Base-by-base conservation (phyloP, 2,888 invertebrate species). In the Clepsis dumicolana region DNA sequence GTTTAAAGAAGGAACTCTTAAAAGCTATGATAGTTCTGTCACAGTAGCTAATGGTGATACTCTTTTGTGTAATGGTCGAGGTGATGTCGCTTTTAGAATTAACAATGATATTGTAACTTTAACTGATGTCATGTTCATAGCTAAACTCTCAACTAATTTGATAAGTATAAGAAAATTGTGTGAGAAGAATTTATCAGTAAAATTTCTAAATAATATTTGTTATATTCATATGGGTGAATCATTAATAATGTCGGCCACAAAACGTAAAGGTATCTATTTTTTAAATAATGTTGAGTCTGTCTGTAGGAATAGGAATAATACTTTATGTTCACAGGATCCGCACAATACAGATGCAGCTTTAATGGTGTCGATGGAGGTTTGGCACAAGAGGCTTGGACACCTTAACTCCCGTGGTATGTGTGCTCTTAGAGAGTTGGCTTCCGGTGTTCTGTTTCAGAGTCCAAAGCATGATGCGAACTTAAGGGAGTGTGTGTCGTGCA, bases 11-110 rank as follows among this genome's bases (percentile, higher is more conserved):
- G 48, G 48, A 21, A 48, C 48, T n/a, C 27, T 60, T 14, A 60
- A 44, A 29, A 18, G 44, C 60, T 60, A 10, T 60, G 29, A 29
- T 16, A 16, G 25, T 48, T 27, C 16, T 7, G 27, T 48, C 16
- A 44, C 59, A 8, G 25, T 44, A 59, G 59, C 59, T 8, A 44
- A 59, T 44, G 25, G 25, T 27, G 44, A 44, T 16, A 60, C 44
- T 27, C 16, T 60, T 16, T n/a, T 29, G 14, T 27, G 44, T 29
- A 12, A 0, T 60, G 60, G 60, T 24, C 35, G 24, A 14, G 29
- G 27, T 14, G 44, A 60, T 27, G 48, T 60, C n/a, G 8, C 10
- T 12, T 48, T 48, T 48, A 48, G 10, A 16, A 16, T 44, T 7
- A 25, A 44, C 14, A 27, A 29, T 14, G 12, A 12, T 18, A 27